Base-by-base conservation (phyloP, 2,113 vertebrate genomes). In the Phrynosoma blainvillii region DNA sequence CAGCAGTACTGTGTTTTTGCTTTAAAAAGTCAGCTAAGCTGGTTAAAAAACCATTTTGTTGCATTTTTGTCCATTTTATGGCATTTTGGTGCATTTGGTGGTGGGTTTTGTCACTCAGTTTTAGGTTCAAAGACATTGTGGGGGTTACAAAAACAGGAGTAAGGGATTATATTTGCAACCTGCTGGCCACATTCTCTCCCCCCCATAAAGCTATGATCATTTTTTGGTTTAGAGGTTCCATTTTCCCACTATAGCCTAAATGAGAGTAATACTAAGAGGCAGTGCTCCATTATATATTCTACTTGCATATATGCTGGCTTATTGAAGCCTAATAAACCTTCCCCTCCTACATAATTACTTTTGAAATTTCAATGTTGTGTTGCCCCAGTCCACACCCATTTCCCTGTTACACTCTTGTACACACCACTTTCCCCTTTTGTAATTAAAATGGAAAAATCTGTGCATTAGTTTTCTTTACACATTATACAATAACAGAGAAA, bases 401-500 rank as follows among this genome's bases (percentile, higher is more conserved):
- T 91, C 89, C 86, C 47, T 0, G 0, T 90, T 92, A 92, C 88
- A 94, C 89, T 86, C 10, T 83, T 86, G 83, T 83, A 88, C 84
- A 93, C 82, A 89, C 54, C 59, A 2, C 76, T 93, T 89, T 91
- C 47, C 59, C 89, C 54, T 1, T 91, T 93, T 86, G 90, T 88
- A 95, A 94, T 96, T 95, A 96, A 88, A 90, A 79, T 88, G 87
- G 86, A 90, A 93, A 94, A 92, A 91, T 91, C 88, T 90, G 81
- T 91, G 81, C 91, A 93, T 94, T 94, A 84, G 90, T 92, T 95
- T 94, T 93, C 90, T 90, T 94, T 90, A 91, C 90, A 93, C 93
- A 92, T 94, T 94, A 92, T 87, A 90, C 90, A 95, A 93, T 93
- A 95, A 93, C 89, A 91, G 92, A 91, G 74, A 94, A 93, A 96